Evolutionary conservation across 1,140 invertebrate genomes (phyloP).

Genomic region (Trichonephila inaurata): DNA sequence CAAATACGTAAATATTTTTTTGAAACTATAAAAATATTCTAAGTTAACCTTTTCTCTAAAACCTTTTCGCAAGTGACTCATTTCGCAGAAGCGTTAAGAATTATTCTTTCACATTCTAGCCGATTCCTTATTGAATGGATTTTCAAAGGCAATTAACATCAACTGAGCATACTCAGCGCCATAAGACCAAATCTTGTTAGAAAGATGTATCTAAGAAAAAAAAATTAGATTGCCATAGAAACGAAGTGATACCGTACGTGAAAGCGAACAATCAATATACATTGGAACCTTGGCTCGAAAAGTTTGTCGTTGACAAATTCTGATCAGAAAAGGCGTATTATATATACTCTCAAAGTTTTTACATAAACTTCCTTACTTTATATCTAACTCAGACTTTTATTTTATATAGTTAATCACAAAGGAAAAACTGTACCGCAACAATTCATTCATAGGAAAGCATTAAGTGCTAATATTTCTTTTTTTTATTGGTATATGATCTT

Average conservation of each 20-base stretch:
- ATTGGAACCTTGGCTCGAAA: neutral
- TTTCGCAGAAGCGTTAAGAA: too few relatives aligned
- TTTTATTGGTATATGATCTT: too few relatives aligned
- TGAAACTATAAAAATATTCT: neutral
- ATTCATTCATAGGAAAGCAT: too few relatives aligned
- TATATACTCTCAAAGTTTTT: too few relatives aligned
- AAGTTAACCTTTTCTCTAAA: too few relatives aligned
- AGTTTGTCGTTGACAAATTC: neutral
- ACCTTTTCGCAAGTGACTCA: too few relatives aligned
- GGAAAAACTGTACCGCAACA: too few relatives aligned
- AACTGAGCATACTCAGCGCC: neutral
- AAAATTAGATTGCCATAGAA: neutral
- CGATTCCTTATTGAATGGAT: neutral
- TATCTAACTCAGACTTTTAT: too few relatives aligned
- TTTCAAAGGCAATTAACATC: neutral
- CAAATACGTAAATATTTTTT: neutral
- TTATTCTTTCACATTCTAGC: too few relatives aligned
- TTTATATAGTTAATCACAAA: too few relatives aligned
- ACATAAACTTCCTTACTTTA: too few relatives aligned
- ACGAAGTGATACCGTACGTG: neutral
- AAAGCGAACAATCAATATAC: neutral
- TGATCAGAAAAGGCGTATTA: neutral
- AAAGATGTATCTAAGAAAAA: neutral
- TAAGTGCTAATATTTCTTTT: too few relatives aligned
- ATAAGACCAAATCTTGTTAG: neutral